Conservation (phyloP, 2,797 vertebrate species). For the Chromobotia macracanthus region DNA sequence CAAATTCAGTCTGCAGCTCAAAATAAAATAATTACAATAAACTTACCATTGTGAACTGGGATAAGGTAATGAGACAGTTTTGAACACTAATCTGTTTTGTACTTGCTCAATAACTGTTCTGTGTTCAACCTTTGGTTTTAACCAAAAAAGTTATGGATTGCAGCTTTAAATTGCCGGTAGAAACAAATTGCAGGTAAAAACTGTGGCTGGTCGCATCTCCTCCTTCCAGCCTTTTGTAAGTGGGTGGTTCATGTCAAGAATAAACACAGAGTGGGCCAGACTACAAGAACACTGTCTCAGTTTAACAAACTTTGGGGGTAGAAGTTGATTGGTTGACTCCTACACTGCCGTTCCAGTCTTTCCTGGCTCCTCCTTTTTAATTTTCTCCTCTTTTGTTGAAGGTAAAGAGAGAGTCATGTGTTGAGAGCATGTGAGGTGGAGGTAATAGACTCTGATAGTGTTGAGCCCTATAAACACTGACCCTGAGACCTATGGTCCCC, state of each 20-base stretch:
- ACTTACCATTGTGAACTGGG: too few species aligned
- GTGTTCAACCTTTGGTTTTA: too few species aligned
- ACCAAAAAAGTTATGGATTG: too few species aligned
- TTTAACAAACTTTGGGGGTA: too few species aligned
- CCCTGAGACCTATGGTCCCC: background rate
- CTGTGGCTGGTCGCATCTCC: background rate
- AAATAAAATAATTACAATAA: too few species aligned
- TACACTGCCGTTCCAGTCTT: background rate
- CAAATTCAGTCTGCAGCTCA: too few species aligned
- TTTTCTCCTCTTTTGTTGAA: conserved; percentile 8
- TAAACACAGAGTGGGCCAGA: background rate
- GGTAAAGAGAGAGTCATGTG: conserved; percentile 76
- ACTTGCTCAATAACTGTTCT: too few species aligned
- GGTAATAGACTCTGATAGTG: conserved; percentile 66
- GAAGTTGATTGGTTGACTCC: background rate
- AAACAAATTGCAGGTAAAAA: too few species aligned
- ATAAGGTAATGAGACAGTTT: too few species aligned
- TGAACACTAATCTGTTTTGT: too few species aligned
- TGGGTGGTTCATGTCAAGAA: background rate
- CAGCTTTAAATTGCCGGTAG: background rate
- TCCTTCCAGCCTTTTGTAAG: too few species aligned
- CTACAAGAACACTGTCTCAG: too few species aligned
- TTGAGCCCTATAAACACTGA: conserved; percentile 80
- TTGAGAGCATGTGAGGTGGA: conserved; percentile 69
- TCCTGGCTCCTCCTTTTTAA: background rate